Conservation (phyloP, 2,113 vertebrate genomes). For the Tauraco erythrolophus region DNA sequence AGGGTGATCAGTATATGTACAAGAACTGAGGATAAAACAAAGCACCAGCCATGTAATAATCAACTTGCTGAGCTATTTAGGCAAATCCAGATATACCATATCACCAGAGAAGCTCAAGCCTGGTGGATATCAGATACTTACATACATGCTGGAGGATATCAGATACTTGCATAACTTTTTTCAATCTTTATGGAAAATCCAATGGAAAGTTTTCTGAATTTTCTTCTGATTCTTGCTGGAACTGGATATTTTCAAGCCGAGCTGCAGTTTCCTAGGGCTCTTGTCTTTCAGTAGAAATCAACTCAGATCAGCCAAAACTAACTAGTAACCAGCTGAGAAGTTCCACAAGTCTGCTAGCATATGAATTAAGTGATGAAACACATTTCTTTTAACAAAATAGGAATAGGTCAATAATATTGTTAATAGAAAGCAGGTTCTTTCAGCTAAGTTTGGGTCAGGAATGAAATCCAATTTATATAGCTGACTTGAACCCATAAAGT, state of each 20-base stretch:
- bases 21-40: not conserved
- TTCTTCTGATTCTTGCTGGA: not conserved
- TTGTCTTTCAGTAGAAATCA: not conserved
- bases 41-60: not conserved
- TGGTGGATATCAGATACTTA: not conserved
- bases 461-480: not conserved
- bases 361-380: not conserved
- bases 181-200: not conserved
- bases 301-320: not conserved
- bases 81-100: not conserved
- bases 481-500: not conserved
- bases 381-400: not conserved
- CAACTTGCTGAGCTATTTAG: not conserved
- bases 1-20: not conserved
- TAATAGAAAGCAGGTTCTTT: not conserved
- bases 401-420: not conserved
- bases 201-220: not conserved
- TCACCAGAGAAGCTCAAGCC: not conserved
- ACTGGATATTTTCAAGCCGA: not conserved
- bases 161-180: not conserved
- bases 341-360: not conserved
- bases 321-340: not conserved
- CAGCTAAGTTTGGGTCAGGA: not conserved
- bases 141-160: not conserved
- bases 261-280: not conserved